A percentile compares a stretch with the other conserved stretches of the same genome.
Evolutionary conservation across 1,140 invertebrate genomes (phyloP).

Genomic region (Lamellibrachia luymesi): DNA sequence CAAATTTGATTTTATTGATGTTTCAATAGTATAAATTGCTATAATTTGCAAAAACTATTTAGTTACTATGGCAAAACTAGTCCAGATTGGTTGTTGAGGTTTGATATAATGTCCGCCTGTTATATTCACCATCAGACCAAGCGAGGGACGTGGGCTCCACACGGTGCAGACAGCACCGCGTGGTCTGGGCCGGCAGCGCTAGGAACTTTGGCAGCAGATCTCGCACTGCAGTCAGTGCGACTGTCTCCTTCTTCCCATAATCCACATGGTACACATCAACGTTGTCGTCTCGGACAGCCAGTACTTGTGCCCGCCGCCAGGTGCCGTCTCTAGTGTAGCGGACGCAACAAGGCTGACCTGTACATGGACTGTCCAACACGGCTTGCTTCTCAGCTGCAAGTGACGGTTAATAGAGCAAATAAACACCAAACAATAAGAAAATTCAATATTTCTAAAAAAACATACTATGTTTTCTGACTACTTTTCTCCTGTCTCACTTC

Average conservation of each 20-base stretch:
- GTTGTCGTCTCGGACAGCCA: not conserved
- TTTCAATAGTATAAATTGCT: too few species aligned
- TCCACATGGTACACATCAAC: not conserved
- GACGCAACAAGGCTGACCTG: conserved; percentile 69
- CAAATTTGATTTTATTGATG: too few species aligned
- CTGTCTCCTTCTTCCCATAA: conserved; percentile 57
- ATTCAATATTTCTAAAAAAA: too few species aligned
- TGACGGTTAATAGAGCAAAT: too few species aligned
- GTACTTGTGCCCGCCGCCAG: conserved; percentile 71
- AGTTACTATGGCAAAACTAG: too few species aligned
- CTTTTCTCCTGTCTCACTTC: too few species aligned
- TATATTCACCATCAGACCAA: not conserved
- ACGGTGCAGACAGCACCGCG: conserved; percentile 24
- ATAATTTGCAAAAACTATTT: too few species aligned
- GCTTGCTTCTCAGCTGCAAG: not conserved
- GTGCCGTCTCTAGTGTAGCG: conserved; percentile 70
- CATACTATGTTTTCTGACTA: too few species aligned
- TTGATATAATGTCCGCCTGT: too few species aligned
- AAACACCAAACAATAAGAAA: too few species aligned
- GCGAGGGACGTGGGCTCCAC: not conserved
- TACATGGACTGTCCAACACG: conserved; percentile 24
- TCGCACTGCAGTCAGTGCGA: conserved; percentile 40
- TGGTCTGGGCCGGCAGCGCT: conserved; percentile 20
- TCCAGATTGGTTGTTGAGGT: too few species aligned
- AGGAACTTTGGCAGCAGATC: conserved; percentile 20